Evolutionary conservation across 2,113 vertebrate species (phyloP).

Genomic region (Albula goreensis): DNA sequence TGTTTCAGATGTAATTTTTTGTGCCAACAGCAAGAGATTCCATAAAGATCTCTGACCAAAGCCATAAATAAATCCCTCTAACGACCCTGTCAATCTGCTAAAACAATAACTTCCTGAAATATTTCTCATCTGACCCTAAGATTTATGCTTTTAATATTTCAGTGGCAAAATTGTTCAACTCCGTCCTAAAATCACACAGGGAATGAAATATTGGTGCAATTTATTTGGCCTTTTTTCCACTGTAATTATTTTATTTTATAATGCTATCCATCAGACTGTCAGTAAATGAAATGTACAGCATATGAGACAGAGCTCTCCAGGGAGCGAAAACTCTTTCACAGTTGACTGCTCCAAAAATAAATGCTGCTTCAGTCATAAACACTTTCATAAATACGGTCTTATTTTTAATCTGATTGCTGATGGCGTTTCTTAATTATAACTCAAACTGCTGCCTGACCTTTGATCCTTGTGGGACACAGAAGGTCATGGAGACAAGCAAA

Average conservation of each 20-base stretch:
- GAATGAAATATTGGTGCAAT: conserved; percentile 84
- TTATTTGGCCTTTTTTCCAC: conserved; percentile 80
- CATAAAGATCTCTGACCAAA: conserved; percentile 42
- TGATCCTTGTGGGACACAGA: conserved; percentile 31
- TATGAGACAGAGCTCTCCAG: conserved; percentile 61
- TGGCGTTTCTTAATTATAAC: conserved; percentile 53
- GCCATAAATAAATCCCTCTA: neutral
- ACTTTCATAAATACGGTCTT: conserved; percentile 62
- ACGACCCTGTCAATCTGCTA: conserved; percentile 79
- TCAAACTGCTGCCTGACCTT: conserved; percentile 44
- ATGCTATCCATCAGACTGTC: conserved; percentile 84
- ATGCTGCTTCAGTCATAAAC: conserved; percentile 74
- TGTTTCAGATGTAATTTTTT: conserved; percentile 54
- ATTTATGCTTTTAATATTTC: conserved; percentile 98
- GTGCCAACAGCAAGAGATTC: conserved; percentile 50
- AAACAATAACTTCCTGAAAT: conserved; percentile 76
- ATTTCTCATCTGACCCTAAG: conserved; percentile 77
- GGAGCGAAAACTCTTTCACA: conserved; percentile 75
- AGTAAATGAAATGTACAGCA: conserved; percentile 80
- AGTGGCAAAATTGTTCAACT: conserved; percentile 81
- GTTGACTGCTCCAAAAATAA: conserved; percentile 75
- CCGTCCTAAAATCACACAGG: conserved; percentile 76
- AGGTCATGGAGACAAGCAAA: conserved; percentile 28
- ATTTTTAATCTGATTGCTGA: conserved; percentile 58
- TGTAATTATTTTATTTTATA: conserved; percentile 90